phyloP scores from a whole-genome alignment of 2,888 invertebrate genomes.

The Macrosoma leucophasiata region DNA sequence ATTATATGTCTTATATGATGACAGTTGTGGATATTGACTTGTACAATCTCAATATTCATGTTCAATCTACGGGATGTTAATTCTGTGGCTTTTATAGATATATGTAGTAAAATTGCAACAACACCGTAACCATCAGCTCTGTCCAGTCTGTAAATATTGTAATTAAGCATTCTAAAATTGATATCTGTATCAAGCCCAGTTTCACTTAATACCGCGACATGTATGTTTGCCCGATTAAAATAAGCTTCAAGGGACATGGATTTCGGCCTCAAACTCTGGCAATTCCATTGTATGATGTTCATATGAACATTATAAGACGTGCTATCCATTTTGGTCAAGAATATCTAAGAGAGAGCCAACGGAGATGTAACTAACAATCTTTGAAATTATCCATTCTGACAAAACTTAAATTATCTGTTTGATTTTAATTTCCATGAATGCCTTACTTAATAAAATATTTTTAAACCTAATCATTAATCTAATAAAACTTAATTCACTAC shows the following conservation, averaged over 20 bases:
- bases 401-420: background rate
- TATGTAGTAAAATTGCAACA: conserved; percentile 11
- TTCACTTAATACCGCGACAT: conserved; percentile 17
- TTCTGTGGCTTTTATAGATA: conserved; percentile 1
- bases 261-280: conserved; percentile 7
- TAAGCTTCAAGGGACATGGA: conserved; percentile 4
- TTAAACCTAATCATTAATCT: conserved; percentile 1
- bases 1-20: conserved; percentile 14
- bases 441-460: background rate
- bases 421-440: conserved; percentile 6
- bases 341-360: conserved; percentile 3
- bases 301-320: background rate
- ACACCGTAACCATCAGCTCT: conserved; percentile 11
- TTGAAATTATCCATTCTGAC: conserved; percentile 1
- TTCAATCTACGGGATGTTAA: background rate
- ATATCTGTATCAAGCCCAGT: conserved; percentile 13
- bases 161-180: conserved; percentile 4
- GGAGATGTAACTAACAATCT: background rate
- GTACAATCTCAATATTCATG: conserved; percentile 8
- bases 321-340: conserved; percentile 3
- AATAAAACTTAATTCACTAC: too few relatives aligned
- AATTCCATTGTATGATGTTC: conserved; percentile 10
- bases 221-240: conserved; percentile 8
- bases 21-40: conserved; percentile 15
- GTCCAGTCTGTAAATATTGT: conserved; percentile 8